A percentile compares a stretch with the other conserved stretches of the same genome.
phyloP scores from a whole-genome alignment of 2,113 vertebrate species.

The Toxotes chatareus region DNA sequence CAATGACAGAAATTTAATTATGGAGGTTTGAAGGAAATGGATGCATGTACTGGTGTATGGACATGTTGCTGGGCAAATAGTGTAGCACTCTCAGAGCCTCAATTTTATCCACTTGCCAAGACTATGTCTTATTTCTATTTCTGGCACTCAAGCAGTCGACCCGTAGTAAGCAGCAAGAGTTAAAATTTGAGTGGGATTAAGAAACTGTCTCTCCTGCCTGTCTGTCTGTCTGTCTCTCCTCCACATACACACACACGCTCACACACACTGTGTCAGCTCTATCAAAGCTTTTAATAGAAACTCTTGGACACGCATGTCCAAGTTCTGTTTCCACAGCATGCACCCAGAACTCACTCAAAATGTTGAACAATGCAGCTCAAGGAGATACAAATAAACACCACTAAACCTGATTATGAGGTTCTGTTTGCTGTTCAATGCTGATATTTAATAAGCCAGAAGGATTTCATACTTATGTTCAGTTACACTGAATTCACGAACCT shows the following conservation, averaged over 20 bases:
- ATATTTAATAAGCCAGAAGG: background rate
- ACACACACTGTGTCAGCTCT: conserved; percentile 3
- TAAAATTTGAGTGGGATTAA: conserved; percentile 30
- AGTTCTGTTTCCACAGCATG: conserved; percentile 1
- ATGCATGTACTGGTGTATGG: background rate
- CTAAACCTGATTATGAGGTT: background rate
- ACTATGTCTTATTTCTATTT: conserved; percentile 43
- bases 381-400: background rate
- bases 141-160: background rate
- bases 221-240: background rate
- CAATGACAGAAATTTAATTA: conserved; percentile 18
- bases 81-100: no score
- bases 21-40: background rate
- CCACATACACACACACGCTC: background rate
- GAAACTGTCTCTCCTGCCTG: conserved; percentile 3
- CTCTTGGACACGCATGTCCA: conserved; percentile 8
- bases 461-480: background rate
- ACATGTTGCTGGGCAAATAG: no score
- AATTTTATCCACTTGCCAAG: background rate
- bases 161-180: conserved; percentile 18
- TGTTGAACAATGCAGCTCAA: background rate
- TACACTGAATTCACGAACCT: no score
- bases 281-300: conserved; percentile 37
- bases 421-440: background rate
- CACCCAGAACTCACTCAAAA: background rate